Evolutionary conservation across 2,797 vertebrate genomes (phyloP), one percentile per base, ranked within the genome.

Genomic region (Ctenosaura bakeri): DNA sequence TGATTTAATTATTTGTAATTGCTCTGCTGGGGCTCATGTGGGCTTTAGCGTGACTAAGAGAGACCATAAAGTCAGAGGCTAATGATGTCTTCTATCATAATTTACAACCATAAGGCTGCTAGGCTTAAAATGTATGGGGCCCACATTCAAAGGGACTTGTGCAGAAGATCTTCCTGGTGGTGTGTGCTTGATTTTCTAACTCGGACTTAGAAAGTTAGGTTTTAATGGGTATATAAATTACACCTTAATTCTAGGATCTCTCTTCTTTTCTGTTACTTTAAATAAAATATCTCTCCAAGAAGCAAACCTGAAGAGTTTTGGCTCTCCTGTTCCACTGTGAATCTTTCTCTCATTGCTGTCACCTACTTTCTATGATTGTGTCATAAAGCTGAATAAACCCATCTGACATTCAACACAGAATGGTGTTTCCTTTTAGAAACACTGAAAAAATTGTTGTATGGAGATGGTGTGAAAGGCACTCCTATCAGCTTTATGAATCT

Each of bases 1-100:
- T 98, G 97, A 98, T 98, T 98, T 98, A 98, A 99, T 99, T 98
- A 98, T 98, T 98, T 97, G 98, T 98, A 98, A 99, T 98, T 98
- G 98, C 98, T 97, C 98, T 97, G 97, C 96, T 98, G 98, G 98
- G 96, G 95, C 95, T 97, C 97, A 94, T 95, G 97, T 97, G 96
- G 97, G 97, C 94, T 96, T 97, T 96, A 94, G 96, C 93, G 87
- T 97, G 96, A 98, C 97, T 97, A 94, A 93, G 97, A 96, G 95
- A 86, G 94, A 95, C 92, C 93, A 89, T 92, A 95, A 86, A 97
- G 96, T 95, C 95, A 95, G 96, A 89, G 96, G 97, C 96, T 96
- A 98, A 98, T 97, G 97, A 97, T 97, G 97, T 97, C 97, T 97
- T 97, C 97, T 96, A 96, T 97, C 97, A 97, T 96, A 97, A 97